Conservation (phyloP, 2,797 vertebrate species). For the Sebastes itinus region DNA sequence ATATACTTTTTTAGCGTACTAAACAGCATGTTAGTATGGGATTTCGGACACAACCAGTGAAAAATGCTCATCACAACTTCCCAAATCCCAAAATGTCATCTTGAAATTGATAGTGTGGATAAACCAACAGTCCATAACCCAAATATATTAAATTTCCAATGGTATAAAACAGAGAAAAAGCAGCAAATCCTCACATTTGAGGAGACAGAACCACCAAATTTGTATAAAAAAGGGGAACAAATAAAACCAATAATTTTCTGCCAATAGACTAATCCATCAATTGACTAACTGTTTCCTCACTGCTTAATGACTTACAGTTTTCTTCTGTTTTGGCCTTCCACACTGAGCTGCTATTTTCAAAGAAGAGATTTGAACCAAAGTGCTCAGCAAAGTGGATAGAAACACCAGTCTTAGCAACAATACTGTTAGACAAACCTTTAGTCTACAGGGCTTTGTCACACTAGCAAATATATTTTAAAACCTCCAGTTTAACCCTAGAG, state of each 20-base stretch:
- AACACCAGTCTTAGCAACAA: neutral
- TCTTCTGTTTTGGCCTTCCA: neutral
- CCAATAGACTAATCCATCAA: conserved; percentile 4
- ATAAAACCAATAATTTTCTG: neutral
- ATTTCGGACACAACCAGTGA: neutral
- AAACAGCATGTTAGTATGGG: no score
- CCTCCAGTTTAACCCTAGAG: neutral
- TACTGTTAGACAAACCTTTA: neutral
- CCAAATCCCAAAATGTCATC: neutral
- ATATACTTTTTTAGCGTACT: no score
- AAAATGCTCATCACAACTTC: neutral
- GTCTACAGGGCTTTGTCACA: neutral
- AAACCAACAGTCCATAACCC: neutral
- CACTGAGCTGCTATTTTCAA: neutral
- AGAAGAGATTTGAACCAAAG: neutral
- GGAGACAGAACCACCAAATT: neutral
- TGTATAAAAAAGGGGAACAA: neutral
- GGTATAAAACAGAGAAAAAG: neutral
- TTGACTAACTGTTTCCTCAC: conserved; percentile 1
- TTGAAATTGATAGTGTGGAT: neutral
- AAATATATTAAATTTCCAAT: neutral
- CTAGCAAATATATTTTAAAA: neutral
- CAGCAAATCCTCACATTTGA: neutral
- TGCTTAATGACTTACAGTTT: neutral
- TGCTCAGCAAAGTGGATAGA: neutral